Evolutionary conservation across 1,140 invertebrate genomes (phyloP), one percentile per base, ranked within the genome.

Genomic region (Euwallacea fornicatus): DNA sequence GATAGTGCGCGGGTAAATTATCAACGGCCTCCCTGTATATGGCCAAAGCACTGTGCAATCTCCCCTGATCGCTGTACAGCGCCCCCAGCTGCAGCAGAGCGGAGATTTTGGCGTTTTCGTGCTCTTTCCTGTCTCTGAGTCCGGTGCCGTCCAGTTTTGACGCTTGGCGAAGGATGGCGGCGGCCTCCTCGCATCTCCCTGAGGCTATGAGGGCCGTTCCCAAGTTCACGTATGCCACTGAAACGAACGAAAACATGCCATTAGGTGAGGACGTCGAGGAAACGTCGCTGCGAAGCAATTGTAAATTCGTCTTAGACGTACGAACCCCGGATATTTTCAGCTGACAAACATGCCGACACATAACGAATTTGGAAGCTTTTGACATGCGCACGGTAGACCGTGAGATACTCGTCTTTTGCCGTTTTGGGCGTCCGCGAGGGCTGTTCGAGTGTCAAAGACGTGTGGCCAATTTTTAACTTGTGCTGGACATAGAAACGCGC

Each of bases 221-320:
- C 76, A 98, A 86, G 80, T 98, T 98, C 68, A 98, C 88, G 83
- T 98, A 95, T 50, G 96, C 97, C 87, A 97, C 95, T 97, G 87
- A 33, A 89, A 88, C 54, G 77, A 78, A 78, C 77, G 77, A 63
- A 21, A 56, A 13, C 46, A 50, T 4, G 21, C 21, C 4, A 33
- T 33, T 33, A 2, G 21, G 21, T 4, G 21, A 4, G 1, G 4
- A 33, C 4, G 21, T 33, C 21, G 21, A 33, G 4, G 21, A 33
- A 33, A 33, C 4, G 4, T 33, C 1, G 21, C 21, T 33, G 4
- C 21, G 21, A 4, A 33, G 21, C 21, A 33, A 33, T 33, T 33
- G 1, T 33, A 1, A 33, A 33, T 33, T 33, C 4, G 21, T 33
- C 21, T 4, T 4, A 4, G 21, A 33, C 21, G 21, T 33, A 33